These are phyloP conservation scores for Saccostrea glomerata DNA, from an alignment of 1,140 invertebrate species.

Conservation along the genomic window DNA sequence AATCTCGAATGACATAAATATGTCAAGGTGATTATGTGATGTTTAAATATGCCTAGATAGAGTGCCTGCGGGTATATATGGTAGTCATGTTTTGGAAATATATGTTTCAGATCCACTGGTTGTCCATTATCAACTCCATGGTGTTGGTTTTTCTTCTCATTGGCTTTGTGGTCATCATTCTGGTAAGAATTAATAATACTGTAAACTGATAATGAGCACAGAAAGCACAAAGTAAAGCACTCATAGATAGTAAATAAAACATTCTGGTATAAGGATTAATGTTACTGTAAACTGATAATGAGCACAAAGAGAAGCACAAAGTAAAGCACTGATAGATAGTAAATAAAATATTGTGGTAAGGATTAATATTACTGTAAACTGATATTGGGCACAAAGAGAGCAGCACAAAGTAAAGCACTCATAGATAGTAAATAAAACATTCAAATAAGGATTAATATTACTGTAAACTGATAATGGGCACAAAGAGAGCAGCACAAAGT, in stretches of 20 bases:
- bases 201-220: not conserved
- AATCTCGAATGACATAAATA: too few species aligned
- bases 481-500: too few species aligned
- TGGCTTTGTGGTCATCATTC: slow-evolving; percentile 81
- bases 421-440: slow-evolving; percentile 64
- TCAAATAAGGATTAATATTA: slow-evolving; percentile 69
- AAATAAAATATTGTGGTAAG: slow-evolving; percentile 82
- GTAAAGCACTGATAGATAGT: too few species aligned
- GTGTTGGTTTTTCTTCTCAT: slow-evolving; percentile 81
- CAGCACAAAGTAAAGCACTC: not conserved
- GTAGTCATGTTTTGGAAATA: too few species aligned
- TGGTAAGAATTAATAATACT: slow-evolving; percentile 74
- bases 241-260: not conserved
- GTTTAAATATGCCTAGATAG: too few species aligned
- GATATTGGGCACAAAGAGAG: not conserved
- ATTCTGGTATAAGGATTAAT: slow-evolving; percentile 78
- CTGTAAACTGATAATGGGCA: not conserved
- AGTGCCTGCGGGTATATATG: too few species aligned
- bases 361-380: not conserved
- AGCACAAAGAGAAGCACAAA: too few species aligned
- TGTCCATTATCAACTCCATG: slow-evolving; percentile 82
- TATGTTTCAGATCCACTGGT: slow-evolving; percentile 80
- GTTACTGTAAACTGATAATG: not conserved
- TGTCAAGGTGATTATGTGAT: too few species aligned
- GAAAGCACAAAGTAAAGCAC: not conserved